Evolutionary conservation across 2,888 invertebrate genomes (phyloP).

Genomic region (Trichacis sp.): DNA sequence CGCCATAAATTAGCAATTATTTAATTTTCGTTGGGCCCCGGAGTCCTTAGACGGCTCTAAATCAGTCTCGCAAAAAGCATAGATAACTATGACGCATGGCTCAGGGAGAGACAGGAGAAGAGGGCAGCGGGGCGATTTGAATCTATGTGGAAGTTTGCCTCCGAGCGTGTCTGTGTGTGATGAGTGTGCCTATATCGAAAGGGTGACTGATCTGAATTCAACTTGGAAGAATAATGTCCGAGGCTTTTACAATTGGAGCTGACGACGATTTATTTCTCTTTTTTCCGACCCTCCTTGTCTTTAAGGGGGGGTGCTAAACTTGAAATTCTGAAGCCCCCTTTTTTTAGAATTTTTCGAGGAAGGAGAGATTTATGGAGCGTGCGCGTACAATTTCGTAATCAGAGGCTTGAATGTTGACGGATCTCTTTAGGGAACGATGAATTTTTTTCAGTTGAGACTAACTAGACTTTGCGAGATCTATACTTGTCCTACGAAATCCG

Average conservation of each 20-base stretch:
- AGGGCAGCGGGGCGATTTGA: conserved; percentile 38
- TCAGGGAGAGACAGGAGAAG: conserved; percentile 9
- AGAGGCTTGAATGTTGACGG: too few relatives aligned
- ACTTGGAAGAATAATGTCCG: conserved; percentile 17
- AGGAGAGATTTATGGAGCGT: too few relatives aligned
- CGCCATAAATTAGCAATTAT: conserved; percentile 70
- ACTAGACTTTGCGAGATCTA: too few relatives aligned
- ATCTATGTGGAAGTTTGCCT: conserved; percentile 22
- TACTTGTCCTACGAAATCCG: too few relatives aligned
- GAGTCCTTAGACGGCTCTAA: conserved; percentile 69
- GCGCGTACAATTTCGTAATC: too few relatives aligned
- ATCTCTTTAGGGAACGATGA: too few relatives aligned
- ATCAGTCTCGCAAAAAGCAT: conserved; percentile 70
- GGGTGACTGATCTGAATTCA: conserved; percentile 39
- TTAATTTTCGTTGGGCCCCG: conserved; percentile 69
- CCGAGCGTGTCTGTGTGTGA: background rate
- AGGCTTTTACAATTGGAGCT: background rate
- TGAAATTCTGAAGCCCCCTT: too few relatives aligned
- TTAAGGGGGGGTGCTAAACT: too few relatives aligned
- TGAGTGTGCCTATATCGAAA: conserved; percentile 20
- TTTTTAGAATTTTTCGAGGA: too few relatives aligned
- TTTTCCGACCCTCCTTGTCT: background rate
- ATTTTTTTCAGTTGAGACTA: too few relatives aligned
- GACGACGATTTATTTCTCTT: background rate
- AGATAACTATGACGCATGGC: conserved; percentile 69